Conservation (phyloP, 2,888 invertebrate species). For the Andrena marginata region DNA sequence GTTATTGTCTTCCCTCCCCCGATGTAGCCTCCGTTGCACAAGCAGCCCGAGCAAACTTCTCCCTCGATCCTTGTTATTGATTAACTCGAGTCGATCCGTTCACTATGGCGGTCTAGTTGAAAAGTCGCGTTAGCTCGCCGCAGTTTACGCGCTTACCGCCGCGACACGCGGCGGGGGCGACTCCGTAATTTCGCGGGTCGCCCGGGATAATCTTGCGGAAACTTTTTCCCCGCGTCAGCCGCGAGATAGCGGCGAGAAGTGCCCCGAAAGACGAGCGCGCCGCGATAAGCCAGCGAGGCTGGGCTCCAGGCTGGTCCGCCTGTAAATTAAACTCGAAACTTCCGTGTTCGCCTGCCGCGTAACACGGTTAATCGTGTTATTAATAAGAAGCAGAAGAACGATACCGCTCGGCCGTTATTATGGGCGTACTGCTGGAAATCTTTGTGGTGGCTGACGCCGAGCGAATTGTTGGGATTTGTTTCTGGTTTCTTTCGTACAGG, state of each 20-base stretch:
- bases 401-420: no score
- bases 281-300: slow-evolving; percentile 28
- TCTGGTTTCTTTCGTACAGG: no score
- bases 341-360: background rate
- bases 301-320: background rate
- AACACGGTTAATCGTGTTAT: slow-evolving; percentile 29
- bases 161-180: background rate
- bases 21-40: background rate
- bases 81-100: slow-evolving; percentile 43
- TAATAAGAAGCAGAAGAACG: slow-evolving; percentile 8
- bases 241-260: slow-evolving; percentile 21
- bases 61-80: slow-evolving; percentile 44
- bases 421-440: no score
- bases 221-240: slow-evolving; percentile 31
- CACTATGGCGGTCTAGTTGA: background rate
- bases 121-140: slow-evolving; percentile 1
- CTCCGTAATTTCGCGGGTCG: slow-evolving; percentile 24
- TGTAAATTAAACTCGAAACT: slow-evolving; percentile 30
- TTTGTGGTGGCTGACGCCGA: no score
- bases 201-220: slow-evolving; percentile 26
- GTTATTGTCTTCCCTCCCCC: slow-evolving; percentile 4
- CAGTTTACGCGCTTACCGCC: background rate
- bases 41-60: slow-evolving; percentile 21
- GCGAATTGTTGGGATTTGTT: no score
- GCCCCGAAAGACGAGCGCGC: slow-evolving; percentile 10